Conservation (phyloP, 2,888 invertebrate species). For the Hirtodrosophila confusa region DNA sequence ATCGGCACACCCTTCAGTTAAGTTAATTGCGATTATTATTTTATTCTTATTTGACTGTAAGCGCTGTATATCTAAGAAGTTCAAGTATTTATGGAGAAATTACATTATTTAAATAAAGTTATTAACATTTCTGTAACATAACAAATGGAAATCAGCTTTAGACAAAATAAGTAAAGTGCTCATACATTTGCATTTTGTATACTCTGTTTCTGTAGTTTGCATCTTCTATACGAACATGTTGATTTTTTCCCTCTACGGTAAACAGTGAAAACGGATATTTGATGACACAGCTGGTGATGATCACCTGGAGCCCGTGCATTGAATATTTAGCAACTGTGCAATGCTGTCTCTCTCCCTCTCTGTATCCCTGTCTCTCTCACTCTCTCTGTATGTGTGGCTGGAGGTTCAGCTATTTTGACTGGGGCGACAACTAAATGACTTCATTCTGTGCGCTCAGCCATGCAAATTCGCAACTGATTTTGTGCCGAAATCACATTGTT, state of each 20-base stretch:
- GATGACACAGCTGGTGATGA: slow-evolving; percentile 49
- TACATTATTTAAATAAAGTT: too few relatives aligned
- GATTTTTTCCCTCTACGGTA: neutral
- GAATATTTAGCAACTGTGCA: slow-evolving; percentile 46
- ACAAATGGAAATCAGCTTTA: too few relatives aligned
- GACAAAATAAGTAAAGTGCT: too few relatives aligned
- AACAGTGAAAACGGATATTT: slow-evolving; percentile 36
- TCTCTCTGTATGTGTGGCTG: neutral
- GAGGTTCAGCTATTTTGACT: neutral
- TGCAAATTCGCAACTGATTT: slow-evolving; percentile 78
- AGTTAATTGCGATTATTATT: too few relatives aligned
- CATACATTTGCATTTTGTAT: too few relatives aligned
- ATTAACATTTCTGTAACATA: too few relatives aligned
- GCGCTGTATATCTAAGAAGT: too few relatives aligned
- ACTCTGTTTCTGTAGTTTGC: too few relatives aligned
- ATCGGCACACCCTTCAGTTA: too few relatives aligned
- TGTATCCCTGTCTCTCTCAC: neutral
- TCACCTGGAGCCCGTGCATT: slow-evolving; percentile 50
- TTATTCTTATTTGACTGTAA: too few relatives aligned
- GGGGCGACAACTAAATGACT: slow-evolving; percentile 58
- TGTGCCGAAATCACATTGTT: slow-evolving; percentile 73
- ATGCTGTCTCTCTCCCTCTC: neutral
- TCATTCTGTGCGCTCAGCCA: slow-evolving; percentile 62
- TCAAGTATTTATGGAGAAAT: too few relatives aligned
- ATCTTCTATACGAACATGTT: too few relatives aligned